phyloP scores from a whole-genome alignment of 1,140 invertebrate species.

The Himalopsyche phryganea region DNA sequence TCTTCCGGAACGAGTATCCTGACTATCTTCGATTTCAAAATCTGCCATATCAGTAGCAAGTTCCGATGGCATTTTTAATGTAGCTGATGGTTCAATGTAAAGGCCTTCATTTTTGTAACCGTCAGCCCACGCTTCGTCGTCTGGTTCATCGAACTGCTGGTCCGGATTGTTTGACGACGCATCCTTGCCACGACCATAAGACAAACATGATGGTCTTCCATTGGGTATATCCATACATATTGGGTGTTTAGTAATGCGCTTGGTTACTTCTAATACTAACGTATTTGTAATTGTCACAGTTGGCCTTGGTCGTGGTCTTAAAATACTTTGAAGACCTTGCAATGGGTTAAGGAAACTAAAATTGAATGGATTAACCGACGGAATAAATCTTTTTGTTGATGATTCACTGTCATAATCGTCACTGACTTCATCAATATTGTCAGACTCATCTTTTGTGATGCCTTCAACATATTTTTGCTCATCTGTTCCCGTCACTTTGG shows the following conservation, averaged over 20 bases:
- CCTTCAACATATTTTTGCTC: background rate
- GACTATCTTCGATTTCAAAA: background rate
- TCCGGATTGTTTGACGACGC: background rate
- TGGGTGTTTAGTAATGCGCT: constrained; percentile 16
- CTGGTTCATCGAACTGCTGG: background rate
- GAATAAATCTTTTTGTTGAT: constrained; percentile 8
- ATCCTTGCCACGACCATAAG: background rate
- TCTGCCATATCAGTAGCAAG: background rate
- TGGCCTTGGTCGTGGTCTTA: background rate
- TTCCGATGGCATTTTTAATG: constrained; percentile 10
- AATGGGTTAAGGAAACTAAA: constrained; percentile 3
- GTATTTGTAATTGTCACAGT: constrained; percentile 19
- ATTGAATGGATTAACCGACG: background rate
- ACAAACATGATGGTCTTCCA: background rate
- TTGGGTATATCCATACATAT: constrained; percentile 15
- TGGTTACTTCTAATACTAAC: constrained; percentile 20
- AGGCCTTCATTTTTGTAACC: constrained; percentile 18
- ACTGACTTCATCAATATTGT: background rate
- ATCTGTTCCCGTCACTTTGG: background rate
- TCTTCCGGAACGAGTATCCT: constrained; percentile 12
- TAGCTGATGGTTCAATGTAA: constrained; percentile 20
- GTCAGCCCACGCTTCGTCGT: constrained; percentile 5
- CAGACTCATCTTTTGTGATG: background rate
- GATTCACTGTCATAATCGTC: background rate
- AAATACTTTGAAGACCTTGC: background rate